A percentile compares a stretch with the other conserved stretches of the same genome.
phyloP scores from a whole-genome alignment of 2,888 invertebrate species.

The Harmothoe impar region DNA sequence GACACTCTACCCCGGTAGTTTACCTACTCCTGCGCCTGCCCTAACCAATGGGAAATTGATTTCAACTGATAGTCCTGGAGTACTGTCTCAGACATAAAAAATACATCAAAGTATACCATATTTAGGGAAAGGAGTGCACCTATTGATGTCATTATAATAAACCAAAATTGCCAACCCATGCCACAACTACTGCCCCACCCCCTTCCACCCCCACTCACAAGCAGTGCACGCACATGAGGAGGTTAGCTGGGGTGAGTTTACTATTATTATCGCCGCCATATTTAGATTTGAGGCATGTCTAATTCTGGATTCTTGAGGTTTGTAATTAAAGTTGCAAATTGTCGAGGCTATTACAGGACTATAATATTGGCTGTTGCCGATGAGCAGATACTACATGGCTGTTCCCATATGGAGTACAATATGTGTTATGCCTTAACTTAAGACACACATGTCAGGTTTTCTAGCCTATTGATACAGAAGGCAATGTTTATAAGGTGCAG shows the following conservation, averaged over 20 bases:
- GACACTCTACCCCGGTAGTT: not conserved
- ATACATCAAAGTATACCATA: too few species aligned
- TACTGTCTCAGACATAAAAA: too few species aligned
- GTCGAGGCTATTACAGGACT: too few species aligned
- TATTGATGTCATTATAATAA: not conserved
- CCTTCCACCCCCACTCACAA: too few species aligned
- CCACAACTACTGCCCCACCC: not conserved
- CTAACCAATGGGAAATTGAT: not conserved
- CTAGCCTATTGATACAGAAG: too few species aligned
- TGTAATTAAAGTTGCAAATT: too few species aligned
- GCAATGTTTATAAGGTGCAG: too few species aligned
- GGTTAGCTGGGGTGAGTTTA: not conserved
- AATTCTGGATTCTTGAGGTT: not conserved
- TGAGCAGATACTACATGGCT: too few species aligned
- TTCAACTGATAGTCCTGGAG: not conserved
- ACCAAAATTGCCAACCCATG: not conserved
- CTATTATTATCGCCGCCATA: not conserved
- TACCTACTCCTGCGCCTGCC: not conserved
- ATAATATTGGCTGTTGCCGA: too few species aligned
- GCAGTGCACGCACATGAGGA: not conserved
- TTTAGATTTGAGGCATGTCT: conserved; percentile 10
- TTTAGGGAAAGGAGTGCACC: not conserved
- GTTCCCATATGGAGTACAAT: too few species aligned
- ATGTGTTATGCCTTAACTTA: too few species aligned
- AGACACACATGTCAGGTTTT: too few species aligned